Evolutionary conservation across 1,140 invertebrate species (phyloP), one percentile per base, ranked within the genome.

Genomic region (Tetragonula clypearis): DNA sequence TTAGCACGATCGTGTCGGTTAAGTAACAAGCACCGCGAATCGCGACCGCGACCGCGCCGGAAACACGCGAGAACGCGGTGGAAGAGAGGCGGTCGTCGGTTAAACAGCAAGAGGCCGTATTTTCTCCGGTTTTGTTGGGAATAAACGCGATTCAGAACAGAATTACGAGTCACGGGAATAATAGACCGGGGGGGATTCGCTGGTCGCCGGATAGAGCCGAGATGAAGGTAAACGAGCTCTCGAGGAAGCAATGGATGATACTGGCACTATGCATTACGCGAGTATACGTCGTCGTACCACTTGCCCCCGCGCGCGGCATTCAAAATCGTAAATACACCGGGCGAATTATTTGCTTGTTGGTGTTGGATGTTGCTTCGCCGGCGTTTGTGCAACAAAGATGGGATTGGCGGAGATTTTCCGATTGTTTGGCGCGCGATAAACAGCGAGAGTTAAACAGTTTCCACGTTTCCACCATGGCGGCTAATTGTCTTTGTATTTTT

Each of bases 111-210:
- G 30, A 19, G n/a, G 49, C 2, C 17, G 62, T 79, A 68, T 65
- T 66, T 68, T 55, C 49, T 35, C 41, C 2, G 21, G 6, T 68
- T 68, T 68, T 62, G 62, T 68, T 79, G 8, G 41, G 23, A 79
- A 79, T 68, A 68, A 30, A 79, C 26, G 49, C 62, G 62, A 53
- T 55, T 26, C 77, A 79, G 49, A 66, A 21, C 49, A 55, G 77
- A 68, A 68, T 79, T 79, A 79, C 60, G n/a, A 23, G n/a, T 66
- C 62, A 62, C 5, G 77, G 62, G 68, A 55, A 79, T 79, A 68
- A 79, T 79, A 53, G 62, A 21, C 62, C 26, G 17, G 62, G 26
- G 62, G 26, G 77, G 30, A 66, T 66, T 79, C 62, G n/a, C 49
- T n/a, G 9, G 41, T 1, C n/a, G 26, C 11, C 58, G 53, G 62